A percentile compares a stretch with the other conserved stretches of the same genome.
phyloP scores from a whole-genome alignment of 2,797 vertebrate species.

The Notamacropus eugenii region DNA sequence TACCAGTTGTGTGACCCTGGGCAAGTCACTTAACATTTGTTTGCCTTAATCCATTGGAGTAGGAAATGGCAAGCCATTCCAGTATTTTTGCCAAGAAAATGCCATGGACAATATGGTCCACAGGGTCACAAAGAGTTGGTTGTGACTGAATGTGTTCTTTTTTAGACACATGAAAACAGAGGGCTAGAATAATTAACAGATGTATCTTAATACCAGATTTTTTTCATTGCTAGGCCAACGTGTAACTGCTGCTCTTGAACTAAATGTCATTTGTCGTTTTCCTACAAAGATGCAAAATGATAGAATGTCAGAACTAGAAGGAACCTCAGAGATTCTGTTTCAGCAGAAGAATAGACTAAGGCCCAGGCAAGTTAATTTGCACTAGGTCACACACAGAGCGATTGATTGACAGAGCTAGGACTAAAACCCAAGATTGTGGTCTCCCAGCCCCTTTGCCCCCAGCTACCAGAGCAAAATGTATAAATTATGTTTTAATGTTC shows the following conservation, averaged over 20 bases:
- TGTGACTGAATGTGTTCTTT: not conserved
- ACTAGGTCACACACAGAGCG: not conserved
- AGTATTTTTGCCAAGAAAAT: not conserved
- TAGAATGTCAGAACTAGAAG: not conserved
- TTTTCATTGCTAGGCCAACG: not conserved
- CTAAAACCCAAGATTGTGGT: not conserved
- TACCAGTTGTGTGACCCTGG: not conserved
- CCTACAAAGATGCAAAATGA: not conserved
- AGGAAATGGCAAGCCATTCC: not conserved
- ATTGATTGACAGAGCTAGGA: not conserved
- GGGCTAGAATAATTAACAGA: too few species aligned
- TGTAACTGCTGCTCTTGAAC: not conserved
- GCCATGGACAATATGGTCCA: not conserved
- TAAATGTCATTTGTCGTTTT: not conserved
- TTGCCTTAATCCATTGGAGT: not conserved
- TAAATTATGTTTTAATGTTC: not conserved
- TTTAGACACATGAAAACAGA: not conserved
- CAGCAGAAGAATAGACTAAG: not conserved
- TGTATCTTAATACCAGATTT: not conserved
- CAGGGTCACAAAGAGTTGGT: not conserved
- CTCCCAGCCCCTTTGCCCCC: rapidly evolving
- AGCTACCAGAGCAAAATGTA: not conserved
- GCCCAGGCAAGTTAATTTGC: not conserved
- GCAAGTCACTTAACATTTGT: not conserved
- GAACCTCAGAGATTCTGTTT: not conserved